phyloP scores from a whole-genome alignment of 2,113 vertebrate genomes.

The Danio rerio region GRCz12tu NC_133190.1:29467001-29467500 shows the following conservation, averaged over 20 bases:
- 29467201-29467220: slow-evolving; percentile 19
- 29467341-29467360: background rate
- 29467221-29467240: background rate
- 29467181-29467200: slow-evolving; percentile 20
- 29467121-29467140: slow-evolving; percentile 59
- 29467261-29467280: slow-evolving; percentile 38
- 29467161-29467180: slow-evolving; percentile 48
- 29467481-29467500: slow-evolving; percentile 65
- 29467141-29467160: slow-evolving; percentile 45
- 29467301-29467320: slow-evolving; percentile 31
- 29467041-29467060: slow-evolving; percentile 64
- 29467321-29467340: slow-evolving; percentile 35
- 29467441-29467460: slow-evolving; percentile 54
- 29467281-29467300: slow-evolving; percentile 30
- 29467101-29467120: slow-evolving; percentile 66
- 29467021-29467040: slow-evolving; percentile 58
- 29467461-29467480: slow-evolving; percentile 56
- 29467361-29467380: slow-evolving; percentile 48
- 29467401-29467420: slow-evolving; percentile 55
- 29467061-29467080: slow-evolving; percentile 68
- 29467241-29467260: slow-evolving; percentile 30
- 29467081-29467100: slow-evolving; percentile 21
- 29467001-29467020: slow-evolving; percentile 61
- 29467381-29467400: slow-evolving; percentile 48
- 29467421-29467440: slow-evolving; percentile 69